A percentile compares a stretch with the other conserved stretches of the same genome.
phyloP scores from a whole-genome alignment of 2,888 invertebrate species.

The Drosophila parthenogenetica region DNA sequence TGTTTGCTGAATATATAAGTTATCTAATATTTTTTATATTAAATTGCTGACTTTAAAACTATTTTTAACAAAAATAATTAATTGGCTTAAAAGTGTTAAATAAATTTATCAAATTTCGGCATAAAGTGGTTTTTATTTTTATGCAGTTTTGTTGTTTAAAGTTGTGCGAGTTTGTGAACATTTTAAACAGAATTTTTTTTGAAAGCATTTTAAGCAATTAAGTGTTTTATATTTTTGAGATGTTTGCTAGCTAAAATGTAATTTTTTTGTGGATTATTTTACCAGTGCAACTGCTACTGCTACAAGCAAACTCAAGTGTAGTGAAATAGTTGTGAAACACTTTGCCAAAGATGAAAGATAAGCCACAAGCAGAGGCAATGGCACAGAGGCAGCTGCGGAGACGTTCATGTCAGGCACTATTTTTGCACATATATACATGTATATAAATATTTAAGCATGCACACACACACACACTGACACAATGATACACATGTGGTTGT shows the following conservation, averaged over 20 bases:
- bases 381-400: conserved; percentile 29
- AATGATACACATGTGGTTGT: background rate
- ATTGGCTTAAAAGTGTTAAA: too few species aligned
- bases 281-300: background rate
- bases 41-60: too few species aligned
- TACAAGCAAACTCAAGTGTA: conserved; percentile 68
- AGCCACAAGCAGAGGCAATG: conserved; percentile 51
- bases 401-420: conserved; percentile 50
- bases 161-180: too few species aligned
- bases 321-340: conserved; percentile 80
- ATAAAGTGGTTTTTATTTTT: too few species aligned
- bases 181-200: too few species aligned
- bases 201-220: too few species aligned
- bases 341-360: conserved; percentile 82
- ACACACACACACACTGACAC: background rate
- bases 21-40: too few species aligned
- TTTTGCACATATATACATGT: conserved; percentile 44
- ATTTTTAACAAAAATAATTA: too few species aligned
- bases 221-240: background rate
- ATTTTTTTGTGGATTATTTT: background rate
- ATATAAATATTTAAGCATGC: background rate
- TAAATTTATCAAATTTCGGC: too few species aligned
- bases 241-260: too few species aligned
- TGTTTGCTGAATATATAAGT: too few species aligned
- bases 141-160: too few species aligned